A percentile compares a stretch with the other conserved stretches of the same genome.
Evolutionary conservation across 2,113 vertebrate genomes (phyloP).

Genomic region (Myotis davidii): DNA sequence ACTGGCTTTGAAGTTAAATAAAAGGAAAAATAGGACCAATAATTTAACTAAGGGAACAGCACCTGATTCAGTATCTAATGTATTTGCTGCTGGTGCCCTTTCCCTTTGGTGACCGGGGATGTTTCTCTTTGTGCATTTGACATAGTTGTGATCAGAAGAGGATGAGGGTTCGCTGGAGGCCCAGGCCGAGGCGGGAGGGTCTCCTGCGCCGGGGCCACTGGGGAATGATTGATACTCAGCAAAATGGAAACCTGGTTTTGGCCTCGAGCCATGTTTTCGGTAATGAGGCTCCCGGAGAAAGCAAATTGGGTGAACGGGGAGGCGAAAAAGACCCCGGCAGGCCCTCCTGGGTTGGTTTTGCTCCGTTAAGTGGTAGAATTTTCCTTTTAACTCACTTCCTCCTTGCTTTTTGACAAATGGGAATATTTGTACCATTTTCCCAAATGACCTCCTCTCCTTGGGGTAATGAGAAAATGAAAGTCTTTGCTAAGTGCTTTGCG

Average conservation of each 20-base stretch:
- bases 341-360: neutral
- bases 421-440: conserved; percentile 76
- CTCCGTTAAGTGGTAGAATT: conserved; percentile 62
- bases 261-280: neutral
- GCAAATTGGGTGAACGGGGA: neutral
- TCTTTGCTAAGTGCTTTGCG: conserved; percentile 78
- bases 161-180: neutral
- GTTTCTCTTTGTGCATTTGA: neutral
- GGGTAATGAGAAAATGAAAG: conserved; percentile 79
- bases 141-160: neutral
- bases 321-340: neutral
- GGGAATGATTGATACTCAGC: neutral
- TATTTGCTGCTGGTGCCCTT: neutral
- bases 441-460: conserved; percentile 77
- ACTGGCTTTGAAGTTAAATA: neutral
- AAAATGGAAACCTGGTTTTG: conserved; percentile 34
- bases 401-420: conserved; percentile 73
- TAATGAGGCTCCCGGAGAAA: neutral
- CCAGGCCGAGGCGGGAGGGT: neutral
- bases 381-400: conserved; percentile 72
- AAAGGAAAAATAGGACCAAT: neutral
- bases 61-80: neutral
- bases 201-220: neutral
- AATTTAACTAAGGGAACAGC: neutral
- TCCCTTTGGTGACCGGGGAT: neutral